Evolutionary conservation across 2,113 vertebrate species (phyloP).

Genomic region (cattle (Bos taurus)): DNA sequence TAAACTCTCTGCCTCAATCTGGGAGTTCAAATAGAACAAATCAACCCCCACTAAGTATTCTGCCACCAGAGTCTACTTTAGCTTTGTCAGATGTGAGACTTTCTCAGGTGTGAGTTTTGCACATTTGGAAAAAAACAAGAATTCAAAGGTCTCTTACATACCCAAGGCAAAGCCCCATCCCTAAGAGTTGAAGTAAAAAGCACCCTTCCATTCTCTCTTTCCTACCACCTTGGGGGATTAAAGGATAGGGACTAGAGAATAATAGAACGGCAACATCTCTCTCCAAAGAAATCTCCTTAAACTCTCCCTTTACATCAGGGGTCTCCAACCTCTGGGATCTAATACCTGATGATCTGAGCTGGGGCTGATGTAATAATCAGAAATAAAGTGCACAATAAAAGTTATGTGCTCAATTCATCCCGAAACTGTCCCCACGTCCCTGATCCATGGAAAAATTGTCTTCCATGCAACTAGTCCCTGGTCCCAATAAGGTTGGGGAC

Average conservation of each 20-base stretch:
- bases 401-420: background rate
- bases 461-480: background rate
- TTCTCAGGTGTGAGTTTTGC: background rate
- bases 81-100: background rate
- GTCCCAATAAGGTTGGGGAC: background rate
- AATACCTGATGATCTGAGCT: background rate
- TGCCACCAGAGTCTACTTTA: background rate
- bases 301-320: background rate
- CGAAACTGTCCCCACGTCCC: fast-evolving
- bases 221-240: background rate
- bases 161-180: background rate
- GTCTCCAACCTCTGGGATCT: background rate
- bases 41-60: background rate
- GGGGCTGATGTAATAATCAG: background rate
- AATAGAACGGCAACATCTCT: background rate
- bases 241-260: background rate
- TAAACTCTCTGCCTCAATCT: background rate
- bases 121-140: fast-evolving
- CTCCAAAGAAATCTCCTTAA: background rate
- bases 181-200: background rate
- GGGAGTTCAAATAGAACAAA: background rate
- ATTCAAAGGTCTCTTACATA: background rate
- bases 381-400: background rate
- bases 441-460: background rate
- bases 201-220: background rate